A percentile compares a stretch with the other conserved stretches of the same genome.
Evolutionary conservation across 92 coral and sea anemone species (phyloP).

Genomic region (Porites cylindrica): DNA sequence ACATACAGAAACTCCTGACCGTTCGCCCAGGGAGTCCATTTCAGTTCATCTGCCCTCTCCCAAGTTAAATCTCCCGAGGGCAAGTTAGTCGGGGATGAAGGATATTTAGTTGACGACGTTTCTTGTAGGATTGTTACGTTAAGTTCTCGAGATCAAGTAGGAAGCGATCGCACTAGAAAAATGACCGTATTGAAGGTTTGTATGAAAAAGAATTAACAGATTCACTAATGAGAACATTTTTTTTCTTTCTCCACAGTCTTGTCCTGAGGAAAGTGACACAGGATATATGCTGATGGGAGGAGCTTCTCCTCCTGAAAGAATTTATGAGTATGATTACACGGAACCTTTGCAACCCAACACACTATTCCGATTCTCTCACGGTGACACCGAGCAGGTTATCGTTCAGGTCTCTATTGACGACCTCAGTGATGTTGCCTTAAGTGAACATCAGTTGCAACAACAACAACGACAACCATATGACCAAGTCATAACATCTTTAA

Average conservation of each 20-base stretch:
- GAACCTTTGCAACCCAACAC: conserved; percentile 12
- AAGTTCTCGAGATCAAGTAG: no score
- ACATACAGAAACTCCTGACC: no score
- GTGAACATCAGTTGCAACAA: background rate
- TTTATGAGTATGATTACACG: conserved; percentile 27
- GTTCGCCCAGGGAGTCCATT: no score
- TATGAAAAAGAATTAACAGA: no score
- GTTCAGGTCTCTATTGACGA: conserved; percentile 24
- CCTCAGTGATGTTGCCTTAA: background rate
- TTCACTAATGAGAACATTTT: no score
- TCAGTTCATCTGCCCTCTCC: no score
- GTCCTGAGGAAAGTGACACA: conserved; percentile 6
- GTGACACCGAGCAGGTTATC: background rate
- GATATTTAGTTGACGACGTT: no score
- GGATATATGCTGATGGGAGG: conserved; percentile 27
- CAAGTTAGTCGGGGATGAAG: no score
- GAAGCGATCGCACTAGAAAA: no score
- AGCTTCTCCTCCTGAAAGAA: conserved; percentile 17
- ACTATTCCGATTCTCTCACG: conserved; percentile 19
- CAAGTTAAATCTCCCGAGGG: no score
- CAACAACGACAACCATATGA: background rate
- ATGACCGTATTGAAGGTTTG: no score
- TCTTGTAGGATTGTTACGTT: no score
- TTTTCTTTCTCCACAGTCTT: background rate
- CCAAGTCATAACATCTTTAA: background rate